phyloP scores from a whole-genome alignment of 30 jellyfish, hydroid and myxozoan genomes.

The Haliclystus octoradiatus region DNA sequence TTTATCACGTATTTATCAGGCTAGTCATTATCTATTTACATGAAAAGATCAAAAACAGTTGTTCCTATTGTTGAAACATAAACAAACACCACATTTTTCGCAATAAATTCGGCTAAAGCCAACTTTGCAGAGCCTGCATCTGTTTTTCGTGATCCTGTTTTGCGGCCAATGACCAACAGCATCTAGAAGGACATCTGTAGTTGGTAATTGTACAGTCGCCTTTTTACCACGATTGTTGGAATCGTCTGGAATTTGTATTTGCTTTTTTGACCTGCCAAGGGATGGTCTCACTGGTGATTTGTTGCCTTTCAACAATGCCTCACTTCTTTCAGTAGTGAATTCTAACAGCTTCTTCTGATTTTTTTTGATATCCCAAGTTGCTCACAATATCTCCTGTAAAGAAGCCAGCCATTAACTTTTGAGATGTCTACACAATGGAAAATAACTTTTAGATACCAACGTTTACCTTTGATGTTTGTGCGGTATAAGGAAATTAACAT shows the following conservation, averaged over 20 bases:
- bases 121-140: slow-evolving; percentile 12
- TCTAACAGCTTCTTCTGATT: neutral
- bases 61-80: slow-evolving; percentile 4
- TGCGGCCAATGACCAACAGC: slow-evolving; percentile 23
- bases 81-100: slow-evolving; percentile 16
- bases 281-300: too few relatives aligned
- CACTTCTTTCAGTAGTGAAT: neutral
- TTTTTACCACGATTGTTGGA: too few relatives aligned
- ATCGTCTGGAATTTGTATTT: too few relatives aligned
- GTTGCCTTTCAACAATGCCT: neutral
- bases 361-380: neutral
- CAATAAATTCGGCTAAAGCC: slow-evolving; percentile 9
- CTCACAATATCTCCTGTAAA: slow-evolving; percentile 32
- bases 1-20: too few relatives aligned
- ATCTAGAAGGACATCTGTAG: slow-evolving; percentile 4
- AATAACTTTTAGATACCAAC: slow-evolving; percentile 48
- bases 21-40: too few relatives aligned
- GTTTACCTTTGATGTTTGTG: slow-evolving; percentile 20
- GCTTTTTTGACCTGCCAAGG: too few relatives aligned
- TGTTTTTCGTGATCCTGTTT: slow-evolving; percentile 8
- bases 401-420: slow-evolving; percentile 51
- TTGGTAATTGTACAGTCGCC: slow-evolving; percentile 13
- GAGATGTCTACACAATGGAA: slow-evolving; percentile 53
- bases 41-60: too few relatives aligned
- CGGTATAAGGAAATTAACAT: slow-evolving; percentile 47